Base-by-base conservation (phyloP, 1,140 invertebrate species). In the Sesamia nonagrioides region DNA sequence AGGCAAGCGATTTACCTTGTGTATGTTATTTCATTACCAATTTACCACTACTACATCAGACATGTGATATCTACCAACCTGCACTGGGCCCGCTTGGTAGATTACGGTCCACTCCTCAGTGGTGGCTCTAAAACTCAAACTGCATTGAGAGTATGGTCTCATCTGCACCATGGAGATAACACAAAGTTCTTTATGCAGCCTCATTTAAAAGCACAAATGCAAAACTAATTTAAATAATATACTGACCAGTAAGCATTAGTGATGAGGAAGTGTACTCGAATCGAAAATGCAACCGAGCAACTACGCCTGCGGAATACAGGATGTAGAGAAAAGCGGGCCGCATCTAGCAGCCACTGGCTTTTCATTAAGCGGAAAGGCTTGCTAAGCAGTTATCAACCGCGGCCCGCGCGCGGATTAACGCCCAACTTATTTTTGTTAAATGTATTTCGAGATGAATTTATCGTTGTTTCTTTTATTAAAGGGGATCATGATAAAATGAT, bases 351-450 rank as follows among this genome's bases (percentile, higher is more conserved):
- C 60, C 71, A 56, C 69, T 66, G 61, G 78, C 71, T 79, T 79
- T 79, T 79, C 60, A 79, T 75, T 79, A 42, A 75, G 56, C 60
- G 58, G 40, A 48, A 60, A 71, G 48, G 42, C 63, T 56, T 58
- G 40, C 61, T 79, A 68, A 79, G 71, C 72, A 79, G 61, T 74
- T 79, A 79, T 79, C 78, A 74, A 48, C 71, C 72, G 48, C 35
- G 48, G 45, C 33, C 78, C 58, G 71, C 40, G 48, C 58, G 33
- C 58, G 66, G 78, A 73, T 79, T 79, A 79, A 76, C 73, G 21
- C 68, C 37, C 45, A 52, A 76, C 63, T 81, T 81, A 81, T 76
- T 81, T 81, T 81, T 81, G 74, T 72, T 73, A 61, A 50, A 75
- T 75, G 63, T 75, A 74, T 58, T 74, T 74, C 27, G 18, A 42